Evolutionary conservation across 2,888 invertebrate genomes (phyloP), one percentile per base, ranked within the genome.

Genomic region (Parnassius glacialis): DNA sequence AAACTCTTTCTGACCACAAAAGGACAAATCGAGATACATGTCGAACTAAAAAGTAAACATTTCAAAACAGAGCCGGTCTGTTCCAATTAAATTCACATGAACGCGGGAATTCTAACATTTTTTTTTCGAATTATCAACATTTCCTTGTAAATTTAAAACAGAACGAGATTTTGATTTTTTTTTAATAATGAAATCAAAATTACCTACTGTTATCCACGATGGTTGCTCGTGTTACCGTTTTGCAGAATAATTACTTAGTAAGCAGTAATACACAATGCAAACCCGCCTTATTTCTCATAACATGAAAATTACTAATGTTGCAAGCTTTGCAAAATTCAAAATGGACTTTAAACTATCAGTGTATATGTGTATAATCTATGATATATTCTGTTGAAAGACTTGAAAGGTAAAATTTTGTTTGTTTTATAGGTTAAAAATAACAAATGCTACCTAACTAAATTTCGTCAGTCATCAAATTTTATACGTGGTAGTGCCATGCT

Each of bases 321-420:
- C 56, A 20, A 45, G 11, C n/a, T 48, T 16, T 12, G 53, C 55
- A 11, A 51, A 48, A 12, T 34, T 3, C 43, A 41, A 43, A 12
- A 9, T 47, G 57, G 25, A 52, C 61, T 57, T 52, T 52, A 52
- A 43, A 9, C 52, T 13, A 9, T 48, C 13, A 48, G 7, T 48
- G 11, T 10, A 51, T 34, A 34, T 16, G 34, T 34, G 25, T 25
- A 25, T 25, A 3, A 34, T 7, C 34, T 34, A 34, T 34, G 34
- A 34, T 34, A 34, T 34, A 20, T 20, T 20, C 20, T 20, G 20
- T 20, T 20, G 20, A 20, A 20, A 20, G 2, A 20, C 20, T 20
- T 20, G 20, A 20, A 34, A 34, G 7, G 34, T 34, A 34, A 34
- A 34, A 5, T 34, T 34, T 5, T 34, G 34, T 34, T 34, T 34